Percentiles rank a stretch among this genome's conserved stretches.
phyloP scores from a whole-genome alignment of 2,888 invertebrate genomes.

The Campoplex capitator region DNA sequence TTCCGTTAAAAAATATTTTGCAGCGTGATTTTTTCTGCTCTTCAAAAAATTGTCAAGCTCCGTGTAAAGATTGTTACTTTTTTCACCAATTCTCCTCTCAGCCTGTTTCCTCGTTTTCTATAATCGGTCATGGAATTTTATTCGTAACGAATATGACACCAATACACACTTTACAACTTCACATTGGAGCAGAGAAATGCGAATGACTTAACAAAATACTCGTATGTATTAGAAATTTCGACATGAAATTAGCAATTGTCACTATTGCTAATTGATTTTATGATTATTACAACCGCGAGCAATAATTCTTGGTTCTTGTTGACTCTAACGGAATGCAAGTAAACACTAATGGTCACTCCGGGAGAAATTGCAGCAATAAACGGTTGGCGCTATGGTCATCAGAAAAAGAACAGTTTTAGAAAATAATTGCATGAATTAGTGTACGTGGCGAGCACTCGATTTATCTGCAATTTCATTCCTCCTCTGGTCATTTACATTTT shows the following conservation, averaged over 20 bases:
- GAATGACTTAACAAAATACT: too few species aligned
- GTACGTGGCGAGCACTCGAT: conserved; percentile 1
- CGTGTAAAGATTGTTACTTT: neutral
- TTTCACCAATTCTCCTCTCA: neutral
- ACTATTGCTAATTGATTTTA: conserved; percentile 6
- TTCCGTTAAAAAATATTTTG: neutral
- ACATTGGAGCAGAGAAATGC: neutral
- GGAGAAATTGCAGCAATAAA: conserved; percentile 39
- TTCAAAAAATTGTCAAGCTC: neutral
- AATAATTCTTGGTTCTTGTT: conserved; percentile 4
- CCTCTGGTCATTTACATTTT: neutral
- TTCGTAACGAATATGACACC: neutral
- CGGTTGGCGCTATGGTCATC: neutral
- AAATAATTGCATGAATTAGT: conserved; percentile 27
- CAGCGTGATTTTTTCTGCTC: neutral
- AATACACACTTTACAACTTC: neutral
- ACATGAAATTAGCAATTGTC: neutral
- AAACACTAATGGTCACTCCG: conserved; percentile 1
- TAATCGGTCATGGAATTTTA: neutral
- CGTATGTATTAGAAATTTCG: neutral
- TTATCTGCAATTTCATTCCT: neutral
- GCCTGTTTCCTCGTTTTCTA: too few species aligned
- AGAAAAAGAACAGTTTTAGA: conserved; percentile 1
- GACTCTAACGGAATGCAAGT: neutral
- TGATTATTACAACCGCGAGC: neutral